phyloP scores from a whole-genome alignment of 1,140 invertebrate genomes.

The Hestina assimilis region DNA sequence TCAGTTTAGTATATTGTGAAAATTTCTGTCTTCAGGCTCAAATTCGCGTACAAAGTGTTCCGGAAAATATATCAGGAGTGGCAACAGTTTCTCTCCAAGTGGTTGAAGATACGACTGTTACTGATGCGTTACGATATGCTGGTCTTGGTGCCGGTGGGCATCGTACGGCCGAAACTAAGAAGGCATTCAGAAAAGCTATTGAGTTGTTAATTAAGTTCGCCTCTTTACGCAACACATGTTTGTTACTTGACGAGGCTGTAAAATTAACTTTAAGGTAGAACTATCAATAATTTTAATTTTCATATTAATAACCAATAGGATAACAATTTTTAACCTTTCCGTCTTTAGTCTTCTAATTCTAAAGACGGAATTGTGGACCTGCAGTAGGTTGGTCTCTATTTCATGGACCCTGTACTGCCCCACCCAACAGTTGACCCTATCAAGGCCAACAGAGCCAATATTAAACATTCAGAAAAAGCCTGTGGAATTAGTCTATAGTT shows the following conservation, averaged over 20 bases:
- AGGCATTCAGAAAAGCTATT: slow-evolving; percentile 58
- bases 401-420: no score
- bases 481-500: no score
- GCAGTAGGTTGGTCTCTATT: no score
- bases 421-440: no score
- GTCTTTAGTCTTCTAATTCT: no score
- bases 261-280: slow-evolving; percentile 60
- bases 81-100: slow-evolving; percentile 51
- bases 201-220: slow-evolving; percentile 64
- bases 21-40: slow-evolving; percentile 49
- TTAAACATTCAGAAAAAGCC: no score
- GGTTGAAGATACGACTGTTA: slow-evolving; percentile 44
- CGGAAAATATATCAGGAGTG: slow-evolving; percentile 68
- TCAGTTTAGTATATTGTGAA: background rate
- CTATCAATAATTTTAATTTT: background rate
- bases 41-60: slow-evolving; percentile 54
- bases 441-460: no score
- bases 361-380: no score
- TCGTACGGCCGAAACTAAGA: slow-evolving; percentile 61
- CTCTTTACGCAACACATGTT: slow-evolving; percentile 62
- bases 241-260: slow-evolving; percentile 54
- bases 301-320: no score
- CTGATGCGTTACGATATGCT: slow-evolving; percentile 50
- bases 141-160: slow-evolving; percentile 67
- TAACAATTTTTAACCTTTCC: no score